Evolutionary conservation across 1,140 invertebrate species (phyloP), one percentile per base, ranked within the genome.

Genomic region (Dreissena rostriformis): DNA sequence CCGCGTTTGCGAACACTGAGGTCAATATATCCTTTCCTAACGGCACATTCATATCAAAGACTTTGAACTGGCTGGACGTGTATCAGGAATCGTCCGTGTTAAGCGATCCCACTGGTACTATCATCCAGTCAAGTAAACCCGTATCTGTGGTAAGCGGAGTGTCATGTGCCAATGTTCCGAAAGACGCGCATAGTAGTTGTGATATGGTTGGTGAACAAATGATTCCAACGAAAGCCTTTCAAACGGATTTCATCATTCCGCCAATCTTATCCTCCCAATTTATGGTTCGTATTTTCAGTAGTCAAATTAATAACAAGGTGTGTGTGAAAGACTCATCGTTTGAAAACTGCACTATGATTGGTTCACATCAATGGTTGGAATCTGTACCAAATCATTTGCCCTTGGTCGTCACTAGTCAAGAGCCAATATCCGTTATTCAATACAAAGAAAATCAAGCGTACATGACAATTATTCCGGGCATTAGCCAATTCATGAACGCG

Each of bases 391-490:
- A 4, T 19, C 2, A 19, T n/a, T n/a, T 12, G 17, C 2, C 57
- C 22, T 61, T 61, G 12, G 57, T 61, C 22, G 57, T 61, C 22
- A n/a, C 17, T 24, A 24, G 57, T n/a, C 17, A 61, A 19, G 57
- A 61, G 11, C 12, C 57, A 6, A n/a, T 61, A 19, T 61, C 57
- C 57, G 57, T 61, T 11, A 24, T 61, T 5, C 57, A 61, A 61
- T 61, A 61, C 57, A 61, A 61, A 24, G 57, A 61, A 24, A 61
- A 61, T 61, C 57, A 61, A 61, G 57, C 57, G 17, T 61, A 6
- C 22, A 61, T 61, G 57, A 61, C 57, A 61, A 24, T 61, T 6
- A 19, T 61, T 61, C 57, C 57, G 22, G 57, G 57, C 12, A 24
- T 61, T 5, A 24, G 22, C 57, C 57, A 61, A 24, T 61, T n/a